Percentiles rank a stretch among this genome's conserved stretches.
These are phyloP conservation scores for Apogon talboti DNA, from an alignment of 2,797 vertebrate species.

Conservation along the genomic window DNA sequence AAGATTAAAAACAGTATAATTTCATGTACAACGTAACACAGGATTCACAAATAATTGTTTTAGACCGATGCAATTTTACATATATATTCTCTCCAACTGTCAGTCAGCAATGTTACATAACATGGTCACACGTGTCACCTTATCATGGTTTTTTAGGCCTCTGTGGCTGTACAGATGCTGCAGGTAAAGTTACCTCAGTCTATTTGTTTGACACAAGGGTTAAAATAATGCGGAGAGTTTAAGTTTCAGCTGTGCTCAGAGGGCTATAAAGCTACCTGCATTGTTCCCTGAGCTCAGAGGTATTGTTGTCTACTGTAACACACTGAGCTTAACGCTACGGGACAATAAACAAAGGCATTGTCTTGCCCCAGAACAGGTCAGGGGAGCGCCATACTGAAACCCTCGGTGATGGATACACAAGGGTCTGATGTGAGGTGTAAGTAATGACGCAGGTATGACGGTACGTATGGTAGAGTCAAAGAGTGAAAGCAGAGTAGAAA, in stretches of 20 bases:
- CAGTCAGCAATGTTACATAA: neutral
- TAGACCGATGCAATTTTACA: too few species aligned
- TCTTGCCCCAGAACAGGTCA: slow-evolving; percentile 36
- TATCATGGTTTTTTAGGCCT: neutral
- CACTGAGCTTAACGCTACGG: slow-evolving; percentile 33
- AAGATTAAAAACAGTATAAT: too few species aligned
- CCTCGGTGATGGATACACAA: slow-evolving; percentile 24
- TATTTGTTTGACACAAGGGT: neutral
- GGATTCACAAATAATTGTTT: too few species aligned
- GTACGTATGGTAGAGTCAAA: slow-evolving; percentile 58
- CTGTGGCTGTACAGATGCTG: slow-evolving; percentile 4
- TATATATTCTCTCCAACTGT: too few species aligned
- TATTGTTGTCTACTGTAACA: slow-evolving; percentile 41
- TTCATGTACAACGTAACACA: too few species aligned
- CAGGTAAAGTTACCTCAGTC: neutral
- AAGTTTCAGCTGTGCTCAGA: slow-evolving; percentile 2
- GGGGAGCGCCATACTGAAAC: slow-evolving; percentile 40
- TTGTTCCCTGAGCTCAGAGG: slow-evolving; percentile 31
- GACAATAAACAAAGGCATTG: slow-evolving; percentile 57
- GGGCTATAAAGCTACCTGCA: slow-evolving; percentile 10
- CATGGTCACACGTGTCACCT: neutral
- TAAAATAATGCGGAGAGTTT: neutral
- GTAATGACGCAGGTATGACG: slow-evolving; percentile 78
- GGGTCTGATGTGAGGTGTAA: slow-evolving; percentile 52
- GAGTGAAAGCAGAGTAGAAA: slow-evolving; percentile 50